A percentile compares a stretch with the other conserved stretches of the same genome.
Evolutionary conservation across 1,140 invertebrate genomes (phyloP).

Genomic region (Dendroctonus ponderosae): DNA sequence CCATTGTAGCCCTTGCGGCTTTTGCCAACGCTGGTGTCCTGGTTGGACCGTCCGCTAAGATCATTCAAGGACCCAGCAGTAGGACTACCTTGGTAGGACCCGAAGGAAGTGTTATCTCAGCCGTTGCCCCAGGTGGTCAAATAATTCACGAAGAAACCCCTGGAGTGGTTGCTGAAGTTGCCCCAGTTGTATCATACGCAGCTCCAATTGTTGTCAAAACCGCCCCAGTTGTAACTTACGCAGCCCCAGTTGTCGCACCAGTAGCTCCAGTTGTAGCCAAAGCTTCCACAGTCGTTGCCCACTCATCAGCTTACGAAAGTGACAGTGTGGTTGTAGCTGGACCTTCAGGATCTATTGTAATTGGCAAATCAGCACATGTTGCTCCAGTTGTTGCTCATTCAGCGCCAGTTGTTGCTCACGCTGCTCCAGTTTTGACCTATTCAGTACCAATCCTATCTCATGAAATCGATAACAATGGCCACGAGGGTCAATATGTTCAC

Average conservation of each 20-base stretch:
- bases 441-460: constrained; percentile 10
- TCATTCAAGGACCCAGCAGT: constrained; percentile 41
- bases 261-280: constrained; percentile 9
- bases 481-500: no score
- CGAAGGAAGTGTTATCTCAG: constrained; percentile 40
- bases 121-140: constrained; percentile 37
- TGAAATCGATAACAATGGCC: no score
- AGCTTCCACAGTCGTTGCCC: not conserved
- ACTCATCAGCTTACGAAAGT: not conserved
- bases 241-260: constrained; percentile 9
- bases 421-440: not conserved
- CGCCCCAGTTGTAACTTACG: constrained; percentile 21
- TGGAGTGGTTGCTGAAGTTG: constrained; percentile 26
- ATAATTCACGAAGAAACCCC: constrained; percentile 36
- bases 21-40: constrained; percentile 5
- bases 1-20: constrained; percentile 13
- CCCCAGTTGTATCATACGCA: constrained; percentile 6
- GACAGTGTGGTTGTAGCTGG: not conserved
- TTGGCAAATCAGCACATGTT: not conserved
- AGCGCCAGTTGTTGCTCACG: not conserved
- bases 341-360: not conserved
- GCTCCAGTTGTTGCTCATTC: not conserved
- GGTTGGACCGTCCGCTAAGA: constrained; percentile 25
- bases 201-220: constrained; percentile 10
- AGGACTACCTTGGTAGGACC: constrained; percentile 40